Conservation (phyloP, 2,797 vertebrate species). For the Mormyrops attenuatus region DNA sequence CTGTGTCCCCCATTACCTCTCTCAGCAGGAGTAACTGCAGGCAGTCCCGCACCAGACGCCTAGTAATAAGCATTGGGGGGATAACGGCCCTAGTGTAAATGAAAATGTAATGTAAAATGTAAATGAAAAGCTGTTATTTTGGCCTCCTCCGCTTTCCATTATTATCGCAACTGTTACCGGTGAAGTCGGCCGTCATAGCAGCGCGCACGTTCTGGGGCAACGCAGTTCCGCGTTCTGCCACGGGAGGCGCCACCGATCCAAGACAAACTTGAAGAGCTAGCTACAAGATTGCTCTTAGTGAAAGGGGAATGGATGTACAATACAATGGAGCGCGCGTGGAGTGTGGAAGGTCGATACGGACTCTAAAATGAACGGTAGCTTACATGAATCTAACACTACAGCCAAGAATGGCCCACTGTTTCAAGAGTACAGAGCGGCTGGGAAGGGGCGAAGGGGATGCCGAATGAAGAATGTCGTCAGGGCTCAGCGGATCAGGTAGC, state of each 20-base stretch:
- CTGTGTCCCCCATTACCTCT: conserved; percentile 10
- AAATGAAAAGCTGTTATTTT: conserved; percentile 25
- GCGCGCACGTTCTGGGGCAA: conserved; percentile 39
- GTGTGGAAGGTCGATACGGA: conserved; percentile 55
- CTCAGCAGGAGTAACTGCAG: conserved; percentile 11
- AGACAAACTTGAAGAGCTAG: not conserved
- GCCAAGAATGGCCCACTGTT: conserved; percentile 91
- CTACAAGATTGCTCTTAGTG: not conserved
- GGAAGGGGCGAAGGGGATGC: conserved; percentile 79
- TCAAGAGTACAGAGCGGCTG: conserved; percentile 75
- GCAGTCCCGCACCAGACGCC: conserved; percentile 17
- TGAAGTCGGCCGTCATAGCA: not conserved
- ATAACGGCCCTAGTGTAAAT: conserved; percentile 14
- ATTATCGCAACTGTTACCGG: not conserved
- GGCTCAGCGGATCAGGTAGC: conserved; percentile 64
- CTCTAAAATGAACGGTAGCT: conserved; percentile 79
- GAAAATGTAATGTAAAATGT: conserved; percentile 21
- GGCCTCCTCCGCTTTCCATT: conserved; percentile 11
- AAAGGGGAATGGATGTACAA: not conserved
- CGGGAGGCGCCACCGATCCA: not conserved
- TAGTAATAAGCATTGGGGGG: not conserved
- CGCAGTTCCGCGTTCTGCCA: conserved; percentile 26
- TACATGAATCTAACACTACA: conserved; percentile 91
- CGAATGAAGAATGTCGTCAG: conserved; percentile 83
- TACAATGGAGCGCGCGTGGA: conserved; percentile 39